Percentiles rank a stretch among this genome's conserved stretches.
phyloP scores from a whole-genome alignment of 2,113 vertebrate genomes.

The Toxostoma redivivum region DNA sequence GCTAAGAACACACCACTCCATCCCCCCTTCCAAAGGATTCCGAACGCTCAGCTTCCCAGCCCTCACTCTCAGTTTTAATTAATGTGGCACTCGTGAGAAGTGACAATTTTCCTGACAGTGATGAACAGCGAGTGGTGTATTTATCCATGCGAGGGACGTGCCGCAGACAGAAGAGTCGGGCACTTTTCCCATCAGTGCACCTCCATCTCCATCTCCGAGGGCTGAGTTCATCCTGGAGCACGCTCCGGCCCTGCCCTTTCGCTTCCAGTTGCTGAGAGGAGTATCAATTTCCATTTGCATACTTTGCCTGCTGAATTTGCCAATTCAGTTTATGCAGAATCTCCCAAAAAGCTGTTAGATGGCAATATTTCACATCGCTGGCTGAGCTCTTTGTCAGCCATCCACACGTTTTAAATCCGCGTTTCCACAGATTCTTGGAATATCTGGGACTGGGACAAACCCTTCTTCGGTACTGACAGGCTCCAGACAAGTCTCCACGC shows the following conservation, averaged over 20 bases:
- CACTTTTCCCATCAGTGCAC: background rate
- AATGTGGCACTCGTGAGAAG: background rate
- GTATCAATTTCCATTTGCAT: constrained; percentile 47
- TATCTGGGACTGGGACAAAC: background rate
- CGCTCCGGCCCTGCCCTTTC: background rate
- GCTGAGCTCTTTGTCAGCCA: background rate
- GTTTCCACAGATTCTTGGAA: background rate
- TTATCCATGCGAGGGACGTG: constrained; percentile 6
- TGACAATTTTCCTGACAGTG: constrained; percentile 38
- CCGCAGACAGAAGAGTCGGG: background rate
- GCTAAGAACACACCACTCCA: background rate
- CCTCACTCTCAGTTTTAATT: constrained; percentile 31
- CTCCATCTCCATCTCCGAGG: background rate
- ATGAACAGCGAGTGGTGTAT: constrained; percentile 11
- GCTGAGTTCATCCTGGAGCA: background rate
- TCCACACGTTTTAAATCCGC: background rate
- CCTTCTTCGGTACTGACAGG: background rate
- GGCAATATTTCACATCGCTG: background rate
- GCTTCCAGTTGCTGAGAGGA: background rate
- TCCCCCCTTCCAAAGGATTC: background rate
- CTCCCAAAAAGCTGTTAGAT: constrained; percentile 1
- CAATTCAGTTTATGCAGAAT: background rate
- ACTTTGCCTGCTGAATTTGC: background rate
- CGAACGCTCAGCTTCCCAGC: background rate
- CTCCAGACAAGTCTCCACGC: background rate